Evolutionary conservation across 1,140 invertebrate genomes (phyloP).

Genomic region (Pseudomyrmex concolor): DNA sequence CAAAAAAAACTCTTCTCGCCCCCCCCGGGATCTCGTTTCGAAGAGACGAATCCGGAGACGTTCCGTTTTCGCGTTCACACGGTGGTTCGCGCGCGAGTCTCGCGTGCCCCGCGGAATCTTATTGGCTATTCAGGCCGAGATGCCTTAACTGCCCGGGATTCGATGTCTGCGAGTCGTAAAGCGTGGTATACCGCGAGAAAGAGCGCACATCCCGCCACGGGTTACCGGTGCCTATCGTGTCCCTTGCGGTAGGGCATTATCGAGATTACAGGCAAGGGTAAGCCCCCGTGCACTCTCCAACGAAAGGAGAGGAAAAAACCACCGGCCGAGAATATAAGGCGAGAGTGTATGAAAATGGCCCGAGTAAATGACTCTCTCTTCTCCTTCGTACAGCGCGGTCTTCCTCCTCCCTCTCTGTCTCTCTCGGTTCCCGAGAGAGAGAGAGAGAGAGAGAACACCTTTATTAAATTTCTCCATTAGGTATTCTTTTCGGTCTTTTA

Average conservation of each 20-base stretch:
- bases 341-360: constrained; percentile 58
- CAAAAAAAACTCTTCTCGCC: no score
- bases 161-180: constrained; percentile 77
- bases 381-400: constrained; percentile 5
- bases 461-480: constrained; percentile 26
- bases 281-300: constrained; percentile 40
- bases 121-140: constrained; percentile 76
- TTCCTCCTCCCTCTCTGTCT: constrained; percentile 2
- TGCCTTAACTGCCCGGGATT: constrained; percentile 75
- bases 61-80: constrained; percentile 73
- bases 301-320: constrained; percentile 27
- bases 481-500: background rate
- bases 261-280: constrained; percentile 75
- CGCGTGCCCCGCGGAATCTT: constrained; percentile 76
- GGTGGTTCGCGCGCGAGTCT: constrained; percentile 65
- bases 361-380: constrained; percentile 57
- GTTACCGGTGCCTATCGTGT: constrained; percentile 64
- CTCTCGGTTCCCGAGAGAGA: no score
- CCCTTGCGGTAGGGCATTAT: constrained; percentile 74
- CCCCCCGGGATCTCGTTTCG: background rate
- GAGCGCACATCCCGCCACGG: constrained; percentile 53
- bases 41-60: constrained; percentile 17
- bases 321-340: constrained; percentile 35
- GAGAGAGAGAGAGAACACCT: no score
- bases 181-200: constrained; percentile 64